Evolutionary conservation across 1,140 invertebrate genomes (phyloP), one percentile per base, ranked within the genome.

Genomic region (Phthorimaea operculella): DNA sequence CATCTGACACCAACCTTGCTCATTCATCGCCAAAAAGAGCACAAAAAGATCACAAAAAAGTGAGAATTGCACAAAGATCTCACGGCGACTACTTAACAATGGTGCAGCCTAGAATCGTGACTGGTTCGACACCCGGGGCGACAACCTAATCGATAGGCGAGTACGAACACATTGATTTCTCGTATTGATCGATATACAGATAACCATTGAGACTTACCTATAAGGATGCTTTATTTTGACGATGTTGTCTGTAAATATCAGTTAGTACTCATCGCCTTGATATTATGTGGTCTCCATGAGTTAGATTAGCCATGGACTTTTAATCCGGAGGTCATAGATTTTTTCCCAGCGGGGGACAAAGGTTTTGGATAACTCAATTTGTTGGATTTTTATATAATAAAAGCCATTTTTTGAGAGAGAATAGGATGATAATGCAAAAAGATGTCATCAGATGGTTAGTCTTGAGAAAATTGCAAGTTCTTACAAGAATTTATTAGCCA

Each of bases 21-120:
- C 60, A 66, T 68, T 68, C 57, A 63, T 55, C 59, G 44, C 64
- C 74, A 64, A 68, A 71, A 76, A 74, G 68, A 72, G 71, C 62
- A 67, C 54, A 62, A n/a, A n/a, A n/a, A n/a, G n/a, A 67, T 59
- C 57, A 39, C 59, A 61, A 28, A 28, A 28, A 28, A 28, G 2
- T 47, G 54, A 15, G 42, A 36, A 47, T 72, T 67, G 70, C 66
- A 66, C 69, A 67, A 62, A 66, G 58, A 64, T 65, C 69, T 69
- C 54, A 70, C 21, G 21, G 21, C 6, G 21, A 28, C 21, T 28
- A 28, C 2, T 2, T 59, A 63, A 64, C 59, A 53, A 57, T 33
- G 42, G 54, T 42, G 51, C 10, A 42, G 39, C 34, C 8, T 16
- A 28, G 14, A 18, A 16, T 58, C 63, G 63, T 65, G 63, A 62